Percentiles rank a stretch among this genome's conserved stretches.
These are phyloP conservation scores for Stigmatopora argus DNA, from an alignment of 2,113 vertebrate genomes.

Conservation along the genomic window DNA sequence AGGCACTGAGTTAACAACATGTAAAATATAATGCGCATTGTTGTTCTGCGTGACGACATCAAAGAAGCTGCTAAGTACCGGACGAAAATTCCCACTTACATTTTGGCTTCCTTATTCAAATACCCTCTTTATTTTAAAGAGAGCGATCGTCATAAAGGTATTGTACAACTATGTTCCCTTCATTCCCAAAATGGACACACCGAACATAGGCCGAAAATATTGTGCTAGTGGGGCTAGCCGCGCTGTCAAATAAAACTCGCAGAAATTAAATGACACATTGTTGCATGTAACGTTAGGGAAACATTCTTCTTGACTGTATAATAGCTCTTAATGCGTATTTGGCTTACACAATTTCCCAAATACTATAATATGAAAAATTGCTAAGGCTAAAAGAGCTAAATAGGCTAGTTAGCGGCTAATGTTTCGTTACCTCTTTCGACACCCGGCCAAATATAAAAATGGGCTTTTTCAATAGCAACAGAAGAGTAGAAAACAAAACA, in stretches of 20 bases:
- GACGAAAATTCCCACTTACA: slow-evolving; percentile 17
- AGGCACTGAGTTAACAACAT: too few species aligned
- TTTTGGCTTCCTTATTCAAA: not conserved
- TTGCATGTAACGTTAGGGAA: too few species aligned
- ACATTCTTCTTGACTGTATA: not conserved
- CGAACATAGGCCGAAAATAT: not conserved
- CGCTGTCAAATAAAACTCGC: not conserved
- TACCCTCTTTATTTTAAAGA: not conserved
- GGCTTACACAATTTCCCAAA: not conserved
- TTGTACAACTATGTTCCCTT: not conserved
- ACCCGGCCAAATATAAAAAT: not conserved
- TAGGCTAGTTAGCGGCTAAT: slow-evolving; percentile 57
- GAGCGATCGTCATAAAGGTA: too few species aligned
- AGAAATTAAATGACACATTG: not conserved
- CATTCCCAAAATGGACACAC: not conserved
- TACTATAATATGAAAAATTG: not conserved
- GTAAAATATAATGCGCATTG: not conserved
- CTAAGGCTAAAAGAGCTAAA: slow-evolving; percentile 25
- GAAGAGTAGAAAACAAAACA: not conserved
- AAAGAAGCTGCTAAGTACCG: not conserved
- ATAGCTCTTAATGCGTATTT: not conserved
- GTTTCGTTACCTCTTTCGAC: not conserved
- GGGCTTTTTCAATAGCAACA: not conserved
- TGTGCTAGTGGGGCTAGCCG: slow-evolving; percentile 13
- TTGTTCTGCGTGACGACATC: slow-evolving; percentile 4